Evolutionary conservation across 2,113 vertebrate species (phyloP), one percentile per base, ranked within the genome.

Genomic region (Orcinus orca): DNA sequence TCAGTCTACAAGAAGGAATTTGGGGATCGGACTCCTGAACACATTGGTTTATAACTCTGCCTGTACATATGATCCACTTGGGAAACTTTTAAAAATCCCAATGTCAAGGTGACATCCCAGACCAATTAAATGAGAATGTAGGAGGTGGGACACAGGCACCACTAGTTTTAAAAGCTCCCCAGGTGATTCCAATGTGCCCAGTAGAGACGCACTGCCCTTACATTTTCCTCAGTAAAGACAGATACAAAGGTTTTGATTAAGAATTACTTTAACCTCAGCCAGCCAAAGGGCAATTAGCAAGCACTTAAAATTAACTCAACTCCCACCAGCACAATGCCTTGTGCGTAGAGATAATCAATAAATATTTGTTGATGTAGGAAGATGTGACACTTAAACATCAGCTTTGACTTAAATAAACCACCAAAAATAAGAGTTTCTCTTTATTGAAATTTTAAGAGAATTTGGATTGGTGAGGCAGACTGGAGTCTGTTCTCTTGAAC

Each of bases 221-320:
- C 83, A 93, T 93, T 97, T 95, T 97, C 96, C 84, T 71, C 94
- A 83, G 85, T 82, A 92, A 96, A 97, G 95, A 85, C 68, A 86
- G 89, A 97, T 58, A 85, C 83, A 93, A 89, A 93, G 96, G 97
- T 97, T 98, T 96, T 97, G 94, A 97, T 97, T 98, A 98, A 97
- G 94, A 97, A 98, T 98, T 86, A 80, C 95, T 83, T 92, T 97
- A 92, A 97, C 94, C 94, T 97, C 44, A 17, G 92, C 79, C 90
- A 96, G 90, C 58, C 70, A 85, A 88, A 97, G 97, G 94, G 95
- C 96, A 97, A 97, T 98, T 96, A 98, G 74, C 90, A 92, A 74
- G 62, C 92, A 74, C 83, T 98, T 93, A 97, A 95, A 97, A 98
- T 97, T 88, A 98, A 96, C 97, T 97, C 62, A 63, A 13, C 80